These are phyloP conservation scores for Pandemis corylana DNA, from an alignment of 2,888 invertebrate species.

Conservation along the genomic window DNA sequence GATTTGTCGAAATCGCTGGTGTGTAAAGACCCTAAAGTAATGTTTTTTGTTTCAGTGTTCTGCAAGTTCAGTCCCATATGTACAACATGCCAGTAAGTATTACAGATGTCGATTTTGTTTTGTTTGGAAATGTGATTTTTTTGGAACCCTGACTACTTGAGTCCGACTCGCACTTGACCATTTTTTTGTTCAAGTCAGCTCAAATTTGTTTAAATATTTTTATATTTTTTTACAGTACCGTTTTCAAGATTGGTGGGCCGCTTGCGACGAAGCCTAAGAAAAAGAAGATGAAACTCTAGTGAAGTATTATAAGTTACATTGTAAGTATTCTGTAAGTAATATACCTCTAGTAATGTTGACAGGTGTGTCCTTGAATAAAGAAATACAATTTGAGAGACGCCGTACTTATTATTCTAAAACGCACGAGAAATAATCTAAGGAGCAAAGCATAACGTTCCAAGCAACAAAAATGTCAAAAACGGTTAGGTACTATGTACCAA, in stretches of 20 bases:
- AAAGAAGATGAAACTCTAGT: conserved; percentile 88
- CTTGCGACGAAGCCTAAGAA: conserved; percentile 92
- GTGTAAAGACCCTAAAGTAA: no score
- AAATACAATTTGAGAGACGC: not conserved
- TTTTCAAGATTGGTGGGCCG: conserved; percentile 95
- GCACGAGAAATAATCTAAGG: no score
- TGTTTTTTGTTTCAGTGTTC: conserved; percentile 88
- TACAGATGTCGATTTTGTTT: conserved; percentile 10
- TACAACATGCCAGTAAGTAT: conserved; percentile 97
- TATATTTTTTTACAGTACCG: conserved; percentile 88
- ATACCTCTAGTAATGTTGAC: conserved; percentile 18
- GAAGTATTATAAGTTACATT: not conserved
- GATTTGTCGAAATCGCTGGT: no score
- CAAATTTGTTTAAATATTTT: conserved; percentile 5
- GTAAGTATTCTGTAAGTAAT: conserved; percentile 16
- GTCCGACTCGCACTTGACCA: no score
- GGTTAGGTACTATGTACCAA: no score
- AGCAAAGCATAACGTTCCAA: no score
- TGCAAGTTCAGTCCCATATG: conserved; percentile 99
- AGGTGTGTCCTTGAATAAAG: conserved; percentile 11
- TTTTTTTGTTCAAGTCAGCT: not conserved
- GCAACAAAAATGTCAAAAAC: no score
- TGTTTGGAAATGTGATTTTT: not conserved
- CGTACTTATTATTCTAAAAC: not conserved
- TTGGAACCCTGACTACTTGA: no score